A percentile compares a stretch with the other conserved stretches of the same genome.
Conservation (phyloP, 2,113 vertebrate genomes). For the Lontra canadensis region DNA sequence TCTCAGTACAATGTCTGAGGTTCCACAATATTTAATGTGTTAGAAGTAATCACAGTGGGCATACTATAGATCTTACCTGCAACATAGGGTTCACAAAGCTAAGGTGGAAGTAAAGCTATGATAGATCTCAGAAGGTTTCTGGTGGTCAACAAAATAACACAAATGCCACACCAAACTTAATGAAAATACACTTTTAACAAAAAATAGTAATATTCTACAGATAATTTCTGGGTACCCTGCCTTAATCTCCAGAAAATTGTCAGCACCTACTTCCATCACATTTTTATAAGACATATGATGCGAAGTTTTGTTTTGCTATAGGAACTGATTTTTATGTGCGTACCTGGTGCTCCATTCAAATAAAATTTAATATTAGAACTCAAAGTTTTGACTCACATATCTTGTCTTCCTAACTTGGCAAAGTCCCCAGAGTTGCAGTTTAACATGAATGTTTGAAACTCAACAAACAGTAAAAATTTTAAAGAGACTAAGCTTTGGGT, state of each 20-base stretch:
- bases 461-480: background rate
- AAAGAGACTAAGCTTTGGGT: background rate
- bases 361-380: background rate
- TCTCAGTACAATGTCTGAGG: background rate
- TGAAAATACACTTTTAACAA: background rate
- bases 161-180: background rate
- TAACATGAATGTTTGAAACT: background rate
- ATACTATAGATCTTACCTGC: background rate
- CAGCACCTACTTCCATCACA: background rate
- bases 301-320: background rate
- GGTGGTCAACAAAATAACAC: background rate
- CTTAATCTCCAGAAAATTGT: background rate
- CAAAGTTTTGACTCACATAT: background rate
- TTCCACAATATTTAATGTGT: background rate
- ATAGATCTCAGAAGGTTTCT: background rate
- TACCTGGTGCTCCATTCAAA: background rate
- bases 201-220: background rate
- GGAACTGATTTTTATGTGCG: background rate
- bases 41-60: background rate
- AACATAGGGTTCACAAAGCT: background rate
- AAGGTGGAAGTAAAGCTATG: background rate
- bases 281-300: background rate
- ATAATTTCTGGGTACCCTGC: background rate
- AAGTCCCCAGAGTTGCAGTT: background rate
- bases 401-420: background rate